phyloP scores from a whole-genome alignment of 2,888 invertebrate species.

The Melinaea menophilus region DNA sequence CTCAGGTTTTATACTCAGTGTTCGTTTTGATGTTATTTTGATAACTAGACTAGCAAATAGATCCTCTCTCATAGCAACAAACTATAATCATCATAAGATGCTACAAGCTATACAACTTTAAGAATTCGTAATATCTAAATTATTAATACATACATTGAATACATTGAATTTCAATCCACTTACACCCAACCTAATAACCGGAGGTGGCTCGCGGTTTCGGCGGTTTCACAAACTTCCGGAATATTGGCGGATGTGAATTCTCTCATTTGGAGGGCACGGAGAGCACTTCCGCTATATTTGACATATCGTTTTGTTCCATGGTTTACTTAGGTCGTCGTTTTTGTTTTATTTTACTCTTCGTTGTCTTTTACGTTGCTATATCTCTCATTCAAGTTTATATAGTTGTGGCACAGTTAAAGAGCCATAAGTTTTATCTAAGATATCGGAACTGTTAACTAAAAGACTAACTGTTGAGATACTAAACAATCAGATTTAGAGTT shows the following conservation, averaged over 20 bases:
- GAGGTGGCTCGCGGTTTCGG: slow-evolving; percentile 49
- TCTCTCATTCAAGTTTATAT: neutral
- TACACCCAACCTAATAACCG: slow-evolving; percentile 36
- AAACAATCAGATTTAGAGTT: too few relatives aligned
- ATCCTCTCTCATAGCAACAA: too few relatives aligned
- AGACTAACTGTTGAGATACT: too few relatives aligned
- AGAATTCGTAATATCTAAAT: neutral
- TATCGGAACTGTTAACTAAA: too few relatives aligned
- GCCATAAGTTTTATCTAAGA: too few relatives aligned
- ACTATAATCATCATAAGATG: too few relatives aligned
- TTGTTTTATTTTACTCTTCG: slow-evolving; percentile 16
- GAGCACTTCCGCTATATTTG: slow-evolving; percentile 60
- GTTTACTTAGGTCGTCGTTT: slow-evolving; percentile 17
- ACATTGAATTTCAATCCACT: slow-evolving; percentile 23
- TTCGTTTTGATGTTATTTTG: too few relatives aligned
- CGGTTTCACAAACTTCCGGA: slow-evolving; percentile 68
- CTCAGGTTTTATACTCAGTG: too few relatives aligned
- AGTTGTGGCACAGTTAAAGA: too few relatives aligned
- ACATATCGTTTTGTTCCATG: slow-evolving; percentile 37
- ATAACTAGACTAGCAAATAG: too few relatives aligned
- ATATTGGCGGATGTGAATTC: slow-evolving; percentile 62
- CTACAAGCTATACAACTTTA: neutral
- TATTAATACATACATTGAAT: slow-evolving; percentile 10
- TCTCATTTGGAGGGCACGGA: slow-evolving; percentile 55
- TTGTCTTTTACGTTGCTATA: too few relatives aligned